These are phyloP conservation scores for Creontiades dilutus DNA, from an alignment of 2,888 invertebrate species.

Conservation along the genomic window DNA sequence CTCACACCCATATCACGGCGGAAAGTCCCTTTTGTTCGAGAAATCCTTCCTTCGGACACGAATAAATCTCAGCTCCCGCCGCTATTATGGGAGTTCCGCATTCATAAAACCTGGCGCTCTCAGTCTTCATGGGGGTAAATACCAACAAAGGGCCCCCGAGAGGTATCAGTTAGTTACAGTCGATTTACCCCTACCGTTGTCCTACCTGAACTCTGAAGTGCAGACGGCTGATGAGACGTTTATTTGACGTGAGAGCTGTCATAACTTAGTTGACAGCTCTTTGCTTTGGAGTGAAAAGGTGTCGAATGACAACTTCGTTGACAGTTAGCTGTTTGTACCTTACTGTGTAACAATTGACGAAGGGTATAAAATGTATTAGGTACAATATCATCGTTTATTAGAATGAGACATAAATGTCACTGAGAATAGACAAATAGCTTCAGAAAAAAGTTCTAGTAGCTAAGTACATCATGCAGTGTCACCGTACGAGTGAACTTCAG, in stretches of 20 bases:
- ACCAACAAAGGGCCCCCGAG: slow-evolving; percentile 28
- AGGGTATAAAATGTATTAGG: neutral
- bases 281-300: neutral
- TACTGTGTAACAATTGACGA: neutral
- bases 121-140: neutral
- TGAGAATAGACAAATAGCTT: neutral
- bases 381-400: neutral
- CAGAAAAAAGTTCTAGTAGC: neutral
- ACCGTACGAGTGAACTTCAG: too few relatives aligned
- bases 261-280: slow-evolving; percentile 41
- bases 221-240: slow-evolving; percentile 57
- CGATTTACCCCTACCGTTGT: slow-evolving; percentile 53
- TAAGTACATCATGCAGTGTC: too few relatives aligned
- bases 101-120: slow-evolving; percentile 28
- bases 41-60: slow-evolving; percentile 45
- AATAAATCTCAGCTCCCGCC: slow-evolving; percentile 40
- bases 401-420: neutral
- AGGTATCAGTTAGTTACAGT: slow-evolving; percentile 51
- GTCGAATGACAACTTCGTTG: slow-evolving; percentile 44
- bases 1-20: slow-evolving; percentile 66
- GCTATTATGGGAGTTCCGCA: slow-evolving; percentile 41
- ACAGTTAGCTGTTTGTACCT: neutral
- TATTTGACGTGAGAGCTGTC: slow-evolving; percentile 41
- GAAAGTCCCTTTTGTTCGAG: slow-evolving; percentile 26
- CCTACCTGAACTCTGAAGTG: slow-evolving; percentile 37